Conservation (phyloP, 2,888 invertebrate species). For the Pelosia muscerda region DNA sequence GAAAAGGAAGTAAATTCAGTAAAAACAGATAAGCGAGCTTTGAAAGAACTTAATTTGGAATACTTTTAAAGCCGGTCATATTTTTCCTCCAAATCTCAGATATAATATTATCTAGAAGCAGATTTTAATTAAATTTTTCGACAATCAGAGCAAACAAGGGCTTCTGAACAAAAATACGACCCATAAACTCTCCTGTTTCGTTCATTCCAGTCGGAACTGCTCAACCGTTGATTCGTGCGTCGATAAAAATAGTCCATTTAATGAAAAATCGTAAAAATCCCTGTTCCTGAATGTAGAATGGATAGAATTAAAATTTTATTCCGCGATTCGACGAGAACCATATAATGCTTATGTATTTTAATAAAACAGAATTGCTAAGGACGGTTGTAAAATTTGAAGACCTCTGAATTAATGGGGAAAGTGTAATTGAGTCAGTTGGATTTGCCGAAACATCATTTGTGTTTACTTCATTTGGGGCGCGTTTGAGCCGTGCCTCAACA, state of each 20-base stretch:
- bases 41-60: slow-evolving; percentile 56
- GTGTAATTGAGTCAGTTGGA: slow-evolving; percentile 72
- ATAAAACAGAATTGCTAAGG: slow-evolving; percentile 80
- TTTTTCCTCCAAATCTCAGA: slow-evolving; percentile 55
- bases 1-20: slow-evolving; percentile 59
- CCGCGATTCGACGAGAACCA: slow-evolving; percentile 65
- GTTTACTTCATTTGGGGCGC: slow-evolving; percentile 51
- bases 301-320: slow-evolving; percentile 74
- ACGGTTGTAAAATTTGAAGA: slow-evolving; percentile 80
- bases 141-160: slow-evolving; percentile 67
- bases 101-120: slow-evolving; percentile 63
- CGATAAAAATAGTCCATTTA: slow-evolving; percentile 64
- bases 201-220: slow-evolving; percentile 47
- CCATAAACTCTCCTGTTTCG: slow-evolving; percentile 59
- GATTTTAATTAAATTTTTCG: slow-evolving; percentile 71
- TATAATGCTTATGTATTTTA: slow-evolving; percentile 78
- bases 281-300: slow-evolving; percentile 58
- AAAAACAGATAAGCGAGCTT: slow-evolving; percentile 58
- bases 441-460: slow-evolving; percentile 67
- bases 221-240: slow-evolving; percentile 49
- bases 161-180: slow-evolving; percentile 56
- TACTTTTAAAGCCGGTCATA: slow-evolving; percentile 55
- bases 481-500: slow-evolving; percentile 26
- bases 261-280: slow-evolving; percentile 71
- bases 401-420: slow-evolving; percentile 73